Conservation (phyloP, 2,888 invertebrate species). For the Tortricodes alternella region DNA sequence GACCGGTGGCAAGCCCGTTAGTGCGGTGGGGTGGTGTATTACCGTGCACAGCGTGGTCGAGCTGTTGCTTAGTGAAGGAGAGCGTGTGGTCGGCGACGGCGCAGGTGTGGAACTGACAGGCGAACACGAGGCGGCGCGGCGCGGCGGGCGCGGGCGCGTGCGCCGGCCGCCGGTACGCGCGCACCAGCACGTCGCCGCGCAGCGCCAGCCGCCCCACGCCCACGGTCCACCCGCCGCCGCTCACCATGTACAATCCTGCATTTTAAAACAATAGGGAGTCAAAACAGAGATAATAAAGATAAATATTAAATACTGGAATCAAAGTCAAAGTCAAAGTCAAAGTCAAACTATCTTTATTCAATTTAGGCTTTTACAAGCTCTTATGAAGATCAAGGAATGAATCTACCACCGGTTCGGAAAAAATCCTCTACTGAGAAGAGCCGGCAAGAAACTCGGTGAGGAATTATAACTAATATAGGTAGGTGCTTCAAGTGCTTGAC, state of each 20-base stretch:
- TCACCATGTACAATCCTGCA: slow-evolving; percentile 87
- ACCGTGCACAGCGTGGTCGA: slow-evolving; percentile 93
- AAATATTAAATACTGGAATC: too few relatives aligned
- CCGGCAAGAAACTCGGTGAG: too few relatives aligned
- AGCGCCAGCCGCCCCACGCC: slow-evolving; percentile 86
- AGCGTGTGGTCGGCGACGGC: slow-evolving; percentile 93
- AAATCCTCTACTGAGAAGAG: too few relatives aligned
- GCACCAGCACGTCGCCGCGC: slow-evolving; percentile 94
- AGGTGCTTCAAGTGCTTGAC: too few relatives aligned
- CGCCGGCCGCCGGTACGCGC: slow-evolving; percentile 91
- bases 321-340: too few relatives aligned
- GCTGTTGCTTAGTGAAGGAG: slow-evolving; percentile 92
- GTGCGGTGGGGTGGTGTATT: slow-evolving; percentile 40
- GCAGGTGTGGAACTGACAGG: slow-evolving; percentile 97
- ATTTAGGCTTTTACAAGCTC: too few relatives aligned
- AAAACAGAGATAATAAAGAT: too few relatives aligned
- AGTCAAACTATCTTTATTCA: too few relatives aligned
- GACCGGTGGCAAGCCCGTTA: background rate
- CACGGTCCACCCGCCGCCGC: slow-evolving; percentile 85
- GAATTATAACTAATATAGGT: too few relatives aligned
- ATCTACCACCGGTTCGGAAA: too few relatives aligned
- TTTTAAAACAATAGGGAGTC: too few relatives aligned
- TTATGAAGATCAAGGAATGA: too few relatives aligned
- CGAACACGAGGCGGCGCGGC: slow-evolving; percentile 88
- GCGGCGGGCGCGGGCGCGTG: slow-evolving; percentile 63